phyloP scores from a whole-genome alignment of 92 coral and sea anemone genomes.

The Zoanthus sociatus region DNA sequence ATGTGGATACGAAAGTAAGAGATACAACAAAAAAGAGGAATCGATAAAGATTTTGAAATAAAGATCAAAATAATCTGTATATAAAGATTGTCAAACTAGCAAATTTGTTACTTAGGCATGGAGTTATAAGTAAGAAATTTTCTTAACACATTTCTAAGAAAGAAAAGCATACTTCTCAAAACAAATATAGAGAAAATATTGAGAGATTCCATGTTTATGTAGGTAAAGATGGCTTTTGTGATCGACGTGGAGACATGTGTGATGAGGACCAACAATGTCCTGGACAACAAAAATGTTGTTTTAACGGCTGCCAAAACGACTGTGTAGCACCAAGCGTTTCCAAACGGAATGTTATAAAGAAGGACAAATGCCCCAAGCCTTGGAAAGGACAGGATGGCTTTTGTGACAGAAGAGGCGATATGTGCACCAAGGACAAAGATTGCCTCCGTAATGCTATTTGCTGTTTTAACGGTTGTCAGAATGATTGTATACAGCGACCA shows the following conservation, averaged over 20 bases:
- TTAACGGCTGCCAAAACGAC: slow-evolving; percentile 84
- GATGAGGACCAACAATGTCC: slow-evolving; percentile 62
- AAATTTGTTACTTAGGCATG: too few relatives aligned
- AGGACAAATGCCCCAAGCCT: slow-evolving; percentile 73
- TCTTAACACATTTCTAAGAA: background rate
- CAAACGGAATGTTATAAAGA: background rate
- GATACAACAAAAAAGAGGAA: too few relatives aligned
- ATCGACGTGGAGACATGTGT: slow-evolving; percentile 80
- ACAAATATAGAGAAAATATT: background rate
- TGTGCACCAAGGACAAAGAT: slow-evolving; percentile 64
- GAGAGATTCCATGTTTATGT: background rate
- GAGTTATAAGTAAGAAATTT: background rate
- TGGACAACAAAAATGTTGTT: slow-evolving; percentile 74
- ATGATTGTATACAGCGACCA: slow-evolving; percentile 71
- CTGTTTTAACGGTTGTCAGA: slow-evolving; percentile 86
- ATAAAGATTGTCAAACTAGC: too few relatives aligned
- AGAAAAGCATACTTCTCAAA: background rate
- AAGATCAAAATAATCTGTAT: too few relatives aligned
- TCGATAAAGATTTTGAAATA: too few relatives aligned
- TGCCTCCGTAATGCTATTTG: slow-evolving; percentile 62
- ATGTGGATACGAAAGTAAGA: too few relatives aligned
- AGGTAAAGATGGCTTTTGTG: slow-evolving; percentile 77
- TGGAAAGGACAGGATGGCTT: slow-evolving; percentile 77
- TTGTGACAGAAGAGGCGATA: slow-evolving; percentile 76
- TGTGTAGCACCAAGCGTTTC: slow-evolving; percentile 56